Evolutionary conservation across 2,888 invertebrate species (phyloP).

Genomic region (Polietes domitor): DNA sequence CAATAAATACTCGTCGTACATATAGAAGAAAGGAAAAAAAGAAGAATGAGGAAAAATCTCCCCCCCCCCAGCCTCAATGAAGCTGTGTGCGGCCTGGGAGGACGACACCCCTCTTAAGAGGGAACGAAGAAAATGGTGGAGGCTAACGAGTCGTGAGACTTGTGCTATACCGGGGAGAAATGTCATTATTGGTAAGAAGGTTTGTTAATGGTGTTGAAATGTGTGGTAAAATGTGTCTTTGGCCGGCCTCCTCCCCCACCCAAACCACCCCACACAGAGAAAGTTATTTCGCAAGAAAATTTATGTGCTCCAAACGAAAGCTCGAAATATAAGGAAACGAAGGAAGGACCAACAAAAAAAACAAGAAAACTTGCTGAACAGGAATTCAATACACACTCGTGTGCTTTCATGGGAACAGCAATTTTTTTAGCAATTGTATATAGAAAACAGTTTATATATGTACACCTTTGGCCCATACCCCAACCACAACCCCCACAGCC

Average conservation of each 20-base stretch:
- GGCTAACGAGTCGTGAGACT: slow-evolving; percentile 6
- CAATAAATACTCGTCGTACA: slow-evolving; percentile 68
- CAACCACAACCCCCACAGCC: background rate
- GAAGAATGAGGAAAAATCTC: no score
- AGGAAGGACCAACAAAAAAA: background rate
- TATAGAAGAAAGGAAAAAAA: slow-evolving; percentile 56
- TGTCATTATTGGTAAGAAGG: slow-evolving; percentile 66
- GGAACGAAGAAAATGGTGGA: slow-evolving; percentile 1
- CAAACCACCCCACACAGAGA: slow-evolving; percentile 37
- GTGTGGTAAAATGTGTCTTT: slow-evolving; percentile 36
- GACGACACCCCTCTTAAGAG: background rate
- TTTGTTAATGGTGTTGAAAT: slow-evolving; percentile 65
- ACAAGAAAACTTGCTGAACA: slow-evolving; percentile 59
- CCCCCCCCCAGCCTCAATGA: background rate
- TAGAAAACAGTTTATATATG: slow-evolving; percentile 57
- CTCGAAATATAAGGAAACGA: background rate
- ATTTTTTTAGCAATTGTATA: slow-evolving; percentile 51
- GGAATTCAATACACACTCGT: slow-evolving; percentile 68
- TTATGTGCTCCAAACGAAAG: background rate
- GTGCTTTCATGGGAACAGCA: slow-evolving; percentile 25
- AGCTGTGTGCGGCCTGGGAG: slow-evolving; percentile 50
- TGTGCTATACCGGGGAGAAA: slow-evolving; percentile 44
- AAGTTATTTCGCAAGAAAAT: slow-evolving; percentile 38
- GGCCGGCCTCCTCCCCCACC: slow-evolving; percentile 4
- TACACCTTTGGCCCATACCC: slow-evolving; percentile 4